Evolutionary conservation across 1,140 invertebrate genomes (phyloP).

Genomic region (Penaeus chinensis): DNA sequence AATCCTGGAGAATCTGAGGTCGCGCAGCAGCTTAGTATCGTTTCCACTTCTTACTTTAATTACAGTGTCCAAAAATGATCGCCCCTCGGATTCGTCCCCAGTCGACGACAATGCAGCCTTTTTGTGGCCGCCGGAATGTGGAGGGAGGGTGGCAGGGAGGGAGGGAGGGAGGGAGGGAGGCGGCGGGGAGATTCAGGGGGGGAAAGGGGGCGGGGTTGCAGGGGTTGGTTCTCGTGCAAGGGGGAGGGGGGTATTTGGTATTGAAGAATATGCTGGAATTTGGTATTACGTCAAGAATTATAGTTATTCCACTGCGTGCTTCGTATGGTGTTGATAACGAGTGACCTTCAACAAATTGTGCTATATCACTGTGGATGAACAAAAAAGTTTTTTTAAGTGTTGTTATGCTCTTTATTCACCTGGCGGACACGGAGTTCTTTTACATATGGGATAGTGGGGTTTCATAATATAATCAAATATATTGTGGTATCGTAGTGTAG

Average conservation of each 20-base stretch:
- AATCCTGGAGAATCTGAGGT: not conserved
- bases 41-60: slow-evolving; percentile 55
- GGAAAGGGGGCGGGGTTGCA: not conserved
- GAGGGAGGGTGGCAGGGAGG: not conserved
- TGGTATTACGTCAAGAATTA: no score
- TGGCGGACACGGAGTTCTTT: no score
- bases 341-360: no score
- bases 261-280: not conserved
- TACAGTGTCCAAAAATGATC: slow-evolving; percentile 52
- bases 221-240: not conserved
- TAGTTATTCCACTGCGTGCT: no score
- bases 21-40: slow-evolving; percentile 22
- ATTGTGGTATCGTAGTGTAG: no score
- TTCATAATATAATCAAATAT: no score
- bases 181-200: not conserved
- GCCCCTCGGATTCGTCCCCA: slow-evolving; percentile 13
- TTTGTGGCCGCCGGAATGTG: slow-evolving; percentile 42
- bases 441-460: no score
- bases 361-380: no score
- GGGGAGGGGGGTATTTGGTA: not conserved
- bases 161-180: not conserved
- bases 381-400: no score
- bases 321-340: no score
- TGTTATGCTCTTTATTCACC: no score
- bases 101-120: slow-evolving; percentile 48